phyloP scores from a whole-genome alignment of 1,140 invertebrate species.

The Drosophila elegans region DNA sequence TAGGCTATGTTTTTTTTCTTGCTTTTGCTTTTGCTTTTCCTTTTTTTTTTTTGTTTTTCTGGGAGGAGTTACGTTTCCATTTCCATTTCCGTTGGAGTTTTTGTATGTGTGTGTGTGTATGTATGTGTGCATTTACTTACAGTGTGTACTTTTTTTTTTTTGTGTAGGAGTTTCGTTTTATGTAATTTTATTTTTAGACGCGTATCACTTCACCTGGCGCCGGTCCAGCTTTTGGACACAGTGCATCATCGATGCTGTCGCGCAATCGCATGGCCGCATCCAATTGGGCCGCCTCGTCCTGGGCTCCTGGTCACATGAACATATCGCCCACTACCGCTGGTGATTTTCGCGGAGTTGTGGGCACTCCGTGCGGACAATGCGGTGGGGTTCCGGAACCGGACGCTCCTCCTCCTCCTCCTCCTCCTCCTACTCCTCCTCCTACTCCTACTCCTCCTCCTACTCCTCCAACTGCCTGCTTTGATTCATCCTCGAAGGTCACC shows the following conservation, averaged over 20 bases:
- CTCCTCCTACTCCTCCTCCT: slow-evolving; percentile 15
- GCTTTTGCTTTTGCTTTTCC: not conserved
- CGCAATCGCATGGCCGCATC: slow-evolving; percentile 57
- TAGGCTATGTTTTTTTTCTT: slow-evolving; percentile 13
- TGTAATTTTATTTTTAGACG: slow-evolving; percentile 51
- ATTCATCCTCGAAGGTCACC: slow-evolving; percentile 93
- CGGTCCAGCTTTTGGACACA: slow-evolving; percentile 63
- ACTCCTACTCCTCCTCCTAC: slow-evolving; percentile 13
- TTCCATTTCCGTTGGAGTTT: not conserved
- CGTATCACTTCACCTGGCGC: slow-evolving; percentile 79
- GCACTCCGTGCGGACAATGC: slow-evolving; percentile 79
- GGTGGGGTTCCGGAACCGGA: slow-evolving; percentile 16
- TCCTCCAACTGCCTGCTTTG: slow-evolving; percentile 50
- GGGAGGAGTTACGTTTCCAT: not conserved
- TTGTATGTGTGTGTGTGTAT: slow-evolving; percentile 4
- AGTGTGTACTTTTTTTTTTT: slow-evolving; percentile 25
- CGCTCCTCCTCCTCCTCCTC: slow-evolving; percentile 30
- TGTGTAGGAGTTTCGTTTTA: not conserved
- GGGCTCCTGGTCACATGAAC: slow-evolving; percentile 87
- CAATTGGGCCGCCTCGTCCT: slow-evolving; percentile 46
- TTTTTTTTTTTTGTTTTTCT: not conserved
- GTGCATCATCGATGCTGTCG: slow-evolving; percentile 74
- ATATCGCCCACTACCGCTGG: slow-evolving; percentile 84
- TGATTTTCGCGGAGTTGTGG: slow-evolving; percentile 85
- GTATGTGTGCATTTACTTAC: slow-evolving; percentile 48